Evolutionary conservation across 2,113 vertebrate genomes (phyloP).

Genomic region (Riparia riparia): DNA sequence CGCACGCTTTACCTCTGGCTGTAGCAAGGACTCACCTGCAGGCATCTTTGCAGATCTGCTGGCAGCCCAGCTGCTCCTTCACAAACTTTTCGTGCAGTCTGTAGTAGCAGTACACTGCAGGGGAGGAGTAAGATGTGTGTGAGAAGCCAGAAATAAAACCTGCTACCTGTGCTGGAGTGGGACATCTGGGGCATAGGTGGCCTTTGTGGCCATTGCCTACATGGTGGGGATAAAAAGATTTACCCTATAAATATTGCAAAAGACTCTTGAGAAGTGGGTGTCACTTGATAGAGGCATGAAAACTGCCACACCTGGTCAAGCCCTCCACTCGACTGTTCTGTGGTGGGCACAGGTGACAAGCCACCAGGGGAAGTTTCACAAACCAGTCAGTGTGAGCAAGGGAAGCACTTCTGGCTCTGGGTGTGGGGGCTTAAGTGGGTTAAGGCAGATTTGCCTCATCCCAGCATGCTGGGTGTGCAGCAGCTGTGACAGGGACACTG

Average conservation of each 20-base stretch:
- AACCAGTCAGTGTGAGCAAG: not conserved
- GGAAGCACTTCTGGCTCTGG: not conserved
- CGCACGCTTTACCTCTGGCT: fast-evolving
- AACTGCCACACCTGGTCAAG: not conserved
- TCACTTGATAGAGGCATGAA: not conserved
- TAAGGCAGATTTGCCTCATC: not conserved
- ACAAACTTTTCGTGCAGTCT: slow-evolving; percentile 75
- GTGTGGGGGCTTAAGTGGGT: not conserved
- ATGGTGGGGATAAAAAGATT: not conserved
- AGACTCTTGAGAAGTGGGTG: not conserved
- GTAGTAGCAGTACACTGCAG: slow-evolving; percentile 84
- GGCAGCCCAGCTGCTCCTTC: slow-evolving; percentile 80
- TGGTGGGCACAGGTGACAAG: not conserved
- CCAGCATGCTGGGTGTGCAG: not conserved
- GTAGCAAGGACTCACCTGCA: slow-evolving; percentile 76
- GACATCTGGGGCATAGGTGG: not conserved
- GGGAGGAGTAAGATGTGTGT: not conserved
- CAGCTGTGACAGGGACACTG: not conserved
- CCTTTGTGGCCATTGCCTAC: not conserved
- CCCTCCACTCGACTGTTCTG: not conserved
- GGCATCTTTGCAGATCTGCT: slow-evolving; percentile 76
- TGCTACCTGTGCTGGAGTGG: not conserved
- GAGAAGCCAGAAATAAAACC: not conserved
- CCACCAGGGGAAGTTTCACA: not conserved
- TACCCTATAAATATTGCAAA: not conserved